Evolutionary conservation across 2,113 vertebrate genomes (phyloP).

Genomic region (Holacanthus passer): DNA sequence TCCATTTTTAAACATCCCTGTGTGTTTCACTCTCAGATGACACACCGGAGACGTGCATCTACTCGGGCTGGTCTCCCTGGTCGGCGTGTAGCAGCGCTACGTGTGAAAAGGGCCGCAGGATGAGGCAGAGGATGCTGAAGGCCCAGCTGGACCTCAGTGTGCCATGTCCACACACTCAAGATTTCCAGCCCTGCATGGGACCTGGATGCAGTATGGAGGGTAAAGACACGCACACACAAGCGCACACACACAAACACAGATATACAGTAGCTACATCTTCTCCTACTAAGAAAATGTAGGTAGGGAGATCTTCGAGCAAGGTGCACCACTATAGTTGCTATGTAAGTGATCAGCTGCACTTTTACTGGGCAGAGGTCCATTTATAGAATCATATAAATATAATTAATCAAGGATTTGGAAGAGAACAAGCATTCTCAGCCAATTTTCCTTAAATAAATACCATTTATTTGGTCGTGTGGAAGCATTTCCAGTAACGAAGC

Average conservation of each 20-base stretch:
- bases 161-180: slow-evolving; percentile 94
- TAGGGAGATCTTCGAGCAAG: neutral
- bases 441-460: slow-evolving; percentile 28
- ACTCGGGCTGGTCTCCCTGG: slow-evolving; percentile 98
- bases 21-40: slow-evolving; percentile 83
- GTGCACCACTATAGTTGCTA: neutral
- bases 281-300: neutral
- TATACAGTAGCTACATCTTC: neutral
- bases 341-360: neutral
- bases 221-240: slow-evolving; percentile 69
- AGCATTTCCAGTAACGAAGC: slow-evolving; percentile 3
- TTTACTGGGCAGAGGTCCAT: neutral
- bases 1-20: neutral
- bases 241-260: slow-evolving; percentile 4
- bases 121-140: slow-evolving; percentile 98
- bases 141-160: slow-evolving; percentile 94
- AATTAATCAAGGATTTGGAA: neutral
- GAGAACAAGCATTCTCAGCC: slow-evolving; percentile 7
- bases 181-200: slow-evolving; percentile 97
- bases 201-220: slow-evolving; percentile 94
- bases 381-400: neutral
- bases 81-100: slow-evolving; percentile 96
- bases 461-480: neutral
- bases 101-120: slow-evolving; percentile 94
- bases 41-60: slow-evolving; percentile 96